Percentiles rank a stretch among this genome's conserved stretches.
These are phyloP conservation scores for Chaetodon trifascialis DNA, from an alignment of 2,113 vertebrate genomes.

Conservation along the genomic window DNA sequence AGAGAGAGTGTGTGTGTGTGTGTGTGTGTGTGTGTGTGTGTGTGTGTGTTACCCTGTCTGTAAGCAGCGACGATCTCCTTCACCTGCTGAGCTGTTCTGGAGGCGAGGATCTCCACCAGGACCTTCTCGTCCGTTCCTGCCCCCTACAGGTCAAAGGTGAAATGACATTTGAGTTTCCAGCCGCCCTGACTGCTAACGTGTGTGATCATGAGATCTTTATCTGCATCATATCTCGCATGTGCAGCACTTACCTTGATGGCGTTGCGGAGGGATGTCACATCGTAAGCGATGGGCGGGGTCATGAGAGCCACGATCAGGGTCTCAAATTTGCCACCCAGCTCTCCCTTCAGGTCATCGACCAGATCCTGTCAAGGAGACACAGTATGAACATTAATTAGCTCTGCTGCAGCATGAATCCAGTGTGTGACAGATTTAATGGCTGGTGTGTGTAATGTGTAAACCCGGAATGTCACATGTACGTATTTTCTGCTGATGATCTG, in stretches of 20 bases:
- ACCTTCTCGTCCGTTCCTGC: slow-evolving; percentile 94
- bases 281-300: slow-evolving; percentile 86
- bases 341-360: slow-evolving; percentile 90
- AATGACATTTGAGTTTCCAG: neutral
- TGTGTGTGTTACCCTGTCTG: slow-evolving; percentile 83
- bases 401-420: neutral
- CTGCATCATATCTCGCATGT: neutral
- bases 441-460: neutral
- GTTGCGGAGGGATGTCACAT: slow-evolving; percentile 88
- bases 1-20: neutral
- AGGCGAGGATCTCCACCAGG: slow-evolving; percentile 93
- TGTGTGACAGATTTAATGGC: neutral
- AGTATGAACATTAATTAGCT: neutral
- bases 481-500: slow-evolving; percentile 11
- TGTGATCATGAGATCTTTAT: neutral
- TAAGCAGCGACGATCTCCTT: slow-evolving; percentile 88
- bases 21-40: slow-evolving; percentile 3
- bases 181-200: neutral
- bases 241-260: slow-evolving; percentile 90
- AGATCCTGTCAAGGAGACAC: slow-evolving; percentile 87
- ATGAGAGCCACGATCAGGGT: slow-evolving; percentile 91
- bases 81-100: slow-evolving; percentile 89
- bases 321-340: slow-evolving; percentile 95
- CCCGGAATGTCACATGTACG: neutral
- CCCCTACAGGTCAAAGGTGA: slow-evolving; percentile 83